phyloP scores from a whole-genome alignment of 2,888 invertebrate genomes.

The Eudasyphora cyanicolor region DNA sequence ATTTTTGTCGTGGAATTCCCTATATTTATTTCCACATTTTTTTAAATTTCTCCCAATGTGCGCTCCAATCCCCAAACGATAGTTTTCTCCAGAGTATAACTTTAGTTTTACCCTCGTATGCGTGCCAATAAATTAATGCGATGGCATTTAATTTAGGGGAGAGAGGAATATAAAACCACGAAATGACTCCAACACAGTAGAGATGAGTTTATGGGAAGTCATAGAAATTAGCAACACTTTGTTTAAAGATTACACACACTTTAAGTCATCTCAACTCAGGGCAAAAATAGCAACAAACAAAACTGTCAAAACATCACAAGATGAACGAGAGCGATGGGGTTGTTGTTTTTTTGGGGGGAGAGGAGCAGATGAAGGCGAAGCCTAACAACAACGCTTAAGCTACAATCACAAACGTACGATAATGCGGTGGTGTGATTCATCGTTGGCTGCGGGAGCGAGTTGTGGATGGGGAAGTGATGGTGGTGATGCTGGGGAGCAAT shows the following conservation, averaged over 20 bases:
- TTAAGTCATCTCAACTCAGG: slow-evolving; percentile 46
- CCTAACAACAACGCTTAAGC: no score
- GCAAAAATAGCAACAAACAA: slow-evolving; percentile 26
- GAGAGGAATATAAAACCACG: no score
- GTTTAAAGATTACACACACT: slow-evolving; percentile 62
- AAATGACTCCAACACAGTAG: no score
- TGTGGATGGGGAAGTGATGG: no score
- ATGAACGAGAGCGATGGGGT: neutral
- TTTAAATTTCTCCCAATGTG: no score
- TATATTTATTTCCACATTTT: no score
- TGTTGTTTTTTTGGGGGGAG: neutral
- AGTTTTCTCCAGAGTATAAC: neutral
- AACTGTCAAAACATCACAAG: slow-evolving; percentile 19
- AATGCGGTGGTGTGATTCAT: slow-evolving; percentile 32
- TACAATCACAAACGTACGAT: slow-evolving; percentile 50
- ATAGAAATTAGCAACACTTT: slow-evolving; percentile 62
- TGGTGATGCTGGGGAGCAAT: slow-evolving; percentile 10
- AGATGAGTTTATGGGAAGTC: slow-evolving; percentile 38
- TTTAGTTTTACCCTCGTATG: neutral
- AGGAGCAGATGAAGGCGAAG: no score
- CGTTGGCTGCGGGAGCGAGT: neutral
- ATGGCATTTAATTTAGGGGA: neutral
- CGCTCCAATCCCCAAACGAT: neutral
- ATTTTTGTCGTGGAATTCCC: no score
- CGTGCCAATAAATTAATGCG: neutral